Evolutionary conservation across 2,113 vertebrate genomes (phyloP).

Genomic region (Corvus hawaiiensis): DNA sequence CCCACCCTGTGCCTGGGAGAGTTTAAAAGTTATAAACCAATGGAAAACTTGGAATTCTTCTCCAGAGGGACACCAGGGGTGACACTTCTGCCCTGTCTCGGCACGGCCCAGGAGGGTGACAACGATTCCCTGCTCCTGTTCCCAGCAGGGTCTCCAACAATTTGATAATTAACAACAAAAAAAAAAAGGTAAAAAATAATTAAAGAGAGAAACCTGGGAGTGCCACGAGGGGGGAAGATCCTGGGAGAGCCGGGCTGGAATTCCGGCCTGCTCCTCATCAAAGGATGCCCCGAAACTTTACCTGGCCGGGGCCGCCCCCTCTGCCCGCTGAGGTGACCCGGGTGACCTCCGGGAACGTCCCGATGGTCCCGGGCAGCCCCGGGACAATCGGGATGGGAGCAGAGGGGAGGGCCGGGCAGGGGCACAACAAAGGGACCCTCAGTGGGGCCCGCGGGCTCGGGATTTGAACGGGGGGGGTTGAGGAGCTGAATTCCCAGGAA

Average conservation of each 20-base stretch:
- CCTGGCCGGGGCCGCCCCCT: neutral
- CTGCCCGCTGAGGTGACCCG: neutral
- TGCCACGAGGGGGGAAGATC: neutral
- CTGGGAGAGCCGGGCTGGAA: neutral
- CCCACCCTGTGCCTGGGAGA: neutral
- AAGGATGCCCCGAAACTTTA: neutral
- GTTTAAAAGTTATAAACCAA: neutral
- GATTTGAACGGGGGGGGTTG: neutral
- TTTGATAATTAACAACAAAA: neutral
- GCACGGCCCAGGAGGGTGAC: neutral
- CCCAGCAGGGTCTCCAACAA: neutral
- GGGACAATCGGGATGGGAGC: neutral
- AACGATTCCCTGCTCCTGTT: neutral
- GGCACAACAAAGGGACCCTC: neutral
- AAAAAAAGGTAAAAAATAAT: neutral
- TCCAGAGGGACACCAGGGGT: neutral
- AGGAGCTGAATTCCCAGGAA: neutral
- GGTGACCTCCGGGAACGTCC: neutral
- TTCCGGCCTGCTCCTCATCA: neutral
- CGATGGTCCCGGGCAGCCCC: neutral
- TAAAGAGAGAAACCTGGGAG: neutral
- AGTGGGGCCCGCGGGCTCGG: no score
- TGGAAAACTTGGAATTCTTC: neutral
- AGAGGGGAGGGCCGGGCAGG: neutral
- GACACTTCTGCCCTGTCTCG: neutral